Conservation (phyloP, 1,140 invertebrate species). For the Agrilus planipennis region DNA sequence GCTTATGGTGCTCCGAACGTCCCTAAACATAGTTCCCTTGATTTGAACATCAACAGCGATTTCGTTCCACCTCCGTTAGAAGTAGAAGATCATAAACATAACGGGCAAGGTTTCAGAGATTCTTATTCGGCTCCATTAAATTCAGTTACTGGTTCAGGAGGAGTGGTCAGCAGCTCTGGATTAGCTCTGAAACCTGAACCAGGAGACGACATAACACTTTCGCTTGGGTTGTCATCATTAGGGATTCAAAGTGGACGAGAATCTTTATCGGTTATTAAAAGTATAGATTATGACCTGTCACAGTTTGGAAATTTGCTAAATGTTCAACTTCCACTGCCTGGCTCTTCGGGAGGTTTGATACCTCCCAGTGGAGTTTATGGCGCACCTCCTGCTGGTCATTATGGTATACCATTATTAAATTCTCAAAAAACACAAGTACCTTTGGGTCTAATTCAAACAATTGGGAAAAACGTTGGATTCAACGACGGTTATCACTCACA, state of each 20-base stretch:
- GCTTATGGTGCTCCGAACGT: conserved; percentile 28
- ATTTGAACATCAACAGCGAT: conserved; percentile 21
- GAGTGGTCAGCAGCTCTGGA: conserved; percentile 25
- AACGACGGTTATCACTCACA: conserved; percentile 38
- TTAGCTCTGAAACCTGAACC: conserved; percentile 14
- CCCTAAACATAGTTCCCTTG: conserved; percentile 19
- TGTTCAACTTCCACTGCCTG: conserved; percentile 20
- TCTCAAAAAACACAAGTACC: conserved; percentile 43
- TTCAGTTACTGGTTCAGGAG: conserved; percentile 31
- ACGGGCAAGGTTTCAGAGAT: conserved; percentile 22
- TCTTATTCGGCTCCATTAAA: conserved; percentile 32
- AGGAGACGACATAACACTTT: background rate
- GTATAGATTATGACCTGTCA: conserved; percentile 36
- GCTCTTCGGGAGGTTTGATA: conserved; percentile 30
- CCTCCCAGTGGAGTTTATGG: conserved; percentile 44
- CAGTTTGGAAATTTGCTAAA: background rate
- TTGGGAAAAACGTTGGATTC: conserved; percentile 43
- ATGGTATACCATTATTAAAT: conserved; percentile 40
- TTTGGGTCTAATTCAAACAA: conserved; percentile 48
- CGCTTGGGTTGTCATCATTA: background rate
- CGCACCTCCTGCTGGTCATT: conserved; percentile 39
- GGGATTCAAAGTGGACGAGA: conserved; percentile 12
- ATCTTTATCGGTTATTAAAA: conserved; percentile 33
- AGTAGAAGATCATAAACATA: conserved; percentile 11
- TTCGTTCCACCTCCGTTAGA: conserved; percentile 36